A percentile compares a stretch with the other conserved stretches of the same genome.
phyloP scores from a whole-genome alignment of 2,888 invertebrate genomes.

The Archaeoteleia sp. region DNA sequence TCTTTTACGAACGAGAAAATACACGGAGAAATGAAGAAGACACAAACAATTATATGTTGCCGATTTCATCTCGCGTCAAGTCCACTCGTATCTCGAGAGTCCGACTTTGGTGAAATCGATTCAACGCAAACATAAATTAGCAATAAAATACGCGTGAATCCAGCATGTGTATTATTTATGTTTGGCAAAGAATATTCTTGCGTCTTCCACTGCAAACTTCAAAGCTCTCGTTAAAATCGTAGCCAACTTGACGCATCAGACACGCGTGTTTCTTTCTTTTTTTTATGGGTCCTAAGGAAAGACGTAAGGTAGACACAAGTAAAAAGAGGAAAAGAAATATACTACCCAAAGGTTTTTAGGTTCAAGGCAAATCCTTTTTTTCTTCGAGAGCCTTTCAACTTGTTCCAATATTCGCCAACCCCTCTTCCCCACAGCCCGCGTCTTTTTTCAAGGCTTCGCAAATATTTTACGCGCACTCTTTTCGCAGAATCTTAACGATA shows the following conservation, averaged over 20 bases:
- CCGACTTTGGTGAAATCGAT: not conserved
- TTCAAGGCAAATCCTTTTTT: conserved; percentile 52
- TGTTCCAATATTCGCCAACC: conserved; percentile 44
- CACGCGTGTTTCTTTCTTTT: conserved; percentile 31
- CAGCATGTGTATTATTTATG: conserved; percentile 23
- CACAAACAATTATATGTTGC: conserved; percentile 29
- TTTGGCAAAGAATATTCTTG: conserved; percentile 8
- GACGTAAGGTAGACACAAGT: conserved; percentile 25
- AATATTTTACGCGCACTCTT: conserved; percentile 25
- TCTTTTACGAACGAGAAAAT: conserved; percentile 29
- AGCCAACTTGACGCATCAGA: conserved; percentile 32
- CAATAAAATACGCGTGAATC: conserved; percentile 6
- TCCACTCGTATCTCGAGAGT: not conserved
- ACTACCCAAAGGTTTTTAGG: conserved; percentile 47
- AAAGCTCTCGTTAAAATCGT: conserved; percentile 47
- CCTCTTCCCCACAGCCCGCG: conserved; percentile 15
- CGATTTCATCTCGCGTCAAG: conserved; percentile 9
- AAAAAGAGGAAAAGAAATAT: conserved; percentile 32
- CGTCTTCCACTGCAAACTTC: conserved; percentile 34
- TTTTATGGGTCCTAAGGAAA: conserved; percentile 43
- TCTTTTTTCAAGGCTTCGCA: conserved; percentile 42
- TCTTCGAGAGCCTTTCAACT: conserved; percentile 40
- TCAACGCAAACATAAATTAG: not conserved
- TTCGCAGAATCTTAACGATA: conserved; percentile 32
- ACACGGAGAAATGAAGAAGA: conserved; percentile 34